Evolutionary conservation across 2,888 invertebrate genomes (phyloP).

Genomic region (Himalopsyche japonica): DNA sequence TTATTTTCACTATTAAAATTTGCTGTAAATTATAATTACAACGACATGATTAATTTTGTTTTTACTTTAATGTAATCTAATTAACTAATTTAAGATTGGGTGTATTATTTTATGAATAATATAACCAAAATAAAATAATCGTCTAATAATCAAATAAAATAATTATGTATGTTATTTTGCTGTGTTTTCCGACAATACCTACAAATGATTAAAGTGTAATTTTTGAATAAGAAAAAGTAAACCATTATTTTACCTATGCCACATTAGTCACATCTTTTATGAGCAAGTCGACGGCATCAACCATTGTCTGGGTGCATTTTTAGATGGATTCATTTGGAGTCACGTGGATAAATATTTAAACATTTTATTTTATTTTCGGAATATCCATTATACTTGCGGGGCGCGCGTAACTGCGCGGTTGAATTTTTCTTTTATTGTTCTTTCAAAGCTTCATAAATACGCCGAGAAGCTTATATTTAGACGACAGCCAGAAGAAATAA

Average conservation of each 20-base stretch:
- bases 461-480: background rate
- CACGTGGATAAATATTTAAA: slow-evolving; percentile 20
- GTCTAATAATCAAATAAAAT: no score
- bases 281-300: background rate
- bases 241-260: slow-evolving; percentile 9
- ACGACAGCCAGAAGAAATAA: slow-evolving; percentile 17
- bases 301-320: slow-evolving; percentile 14
- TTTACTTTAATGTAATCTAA: no score
- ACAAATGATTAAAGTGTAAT: background rate
- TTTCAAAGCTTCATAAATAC: slow-evolving; percentile 15
- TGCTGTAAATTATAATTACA: no score
- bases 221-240: background rate
- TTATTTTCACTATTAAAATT: no score
- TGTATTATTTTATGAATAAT: no score
- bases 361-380: slow-evolving; percentile 20
- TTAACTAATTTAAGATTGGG: no score
- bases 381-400: slow-evolving; percentile 12
- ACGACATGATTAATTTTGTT: no score
- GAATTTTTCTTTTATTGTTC: slow-evolving; percentile 12
- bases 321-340: slow-evolving; percentile 15
- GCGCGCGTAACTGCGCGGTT: slow-evolving; percentile 11
- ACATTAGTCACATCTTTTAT: slow-evolving; percentile 8
- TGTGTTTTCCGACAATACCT: no score
- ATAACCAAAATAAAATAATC: no score
- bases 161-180: no score